Conservation (phyloP, 2,797 vertebrate genomes). For the Ptychobarbus kaznakovi region DNA sequence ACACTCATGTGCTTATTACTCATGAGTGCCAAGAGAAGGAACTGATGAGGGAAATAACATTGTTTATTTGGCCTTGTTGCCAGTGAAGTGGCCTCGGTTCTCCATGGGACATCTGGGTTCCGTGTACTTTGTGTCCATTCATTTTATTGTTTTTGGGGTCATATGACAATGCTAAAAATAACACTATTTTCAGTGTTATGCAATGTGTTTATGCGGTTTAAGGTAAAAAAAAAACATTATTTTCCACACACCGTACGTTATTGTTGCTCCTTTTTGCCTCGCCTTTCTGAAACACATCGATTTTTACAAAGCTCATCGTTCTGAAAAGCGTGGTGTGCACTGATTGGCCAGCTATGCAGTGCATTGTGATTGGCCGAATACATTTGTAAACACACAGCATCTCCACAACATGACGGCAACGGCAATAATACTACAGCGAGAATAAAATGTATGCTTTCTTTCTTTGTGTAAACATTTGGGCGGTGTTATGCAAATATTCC, state of each 20-base stretch:
- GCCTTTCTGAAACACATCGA: not conserved
- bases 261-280: not conserved
- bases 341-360: not conserved
- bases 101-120: not conserved
- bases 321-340: not conserved
- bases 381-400: no score
- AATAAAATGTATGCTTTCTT: no score
- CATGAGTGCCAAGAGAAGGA: conserved; percentile 28
- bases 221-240: not conserved
- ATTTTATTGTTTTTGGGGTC: not conserved
- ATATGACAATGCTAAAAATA: not conserved
- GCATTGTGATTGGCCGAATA: not conserved
- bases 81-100: not conserved
- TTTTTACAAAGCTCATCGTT: not conserved
- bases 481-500: no score
- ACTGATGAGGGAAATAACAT: conserved; percentile 15
- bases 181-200: not conserved
- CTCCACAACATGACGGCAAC: no score
- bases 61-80: not conserved
- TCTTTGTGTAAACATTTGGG: no score
- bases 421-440: no score
- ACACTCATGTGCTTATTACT: conserved; percentile 32
- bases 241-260: not conserved
- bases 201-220: not conserved
- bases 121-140: not conserved